These are phyloP conservation scores for Fregata magnificens DNA, from an alignment of 2,113 vertebrate species.

Conservation along the genomic window DNA sequence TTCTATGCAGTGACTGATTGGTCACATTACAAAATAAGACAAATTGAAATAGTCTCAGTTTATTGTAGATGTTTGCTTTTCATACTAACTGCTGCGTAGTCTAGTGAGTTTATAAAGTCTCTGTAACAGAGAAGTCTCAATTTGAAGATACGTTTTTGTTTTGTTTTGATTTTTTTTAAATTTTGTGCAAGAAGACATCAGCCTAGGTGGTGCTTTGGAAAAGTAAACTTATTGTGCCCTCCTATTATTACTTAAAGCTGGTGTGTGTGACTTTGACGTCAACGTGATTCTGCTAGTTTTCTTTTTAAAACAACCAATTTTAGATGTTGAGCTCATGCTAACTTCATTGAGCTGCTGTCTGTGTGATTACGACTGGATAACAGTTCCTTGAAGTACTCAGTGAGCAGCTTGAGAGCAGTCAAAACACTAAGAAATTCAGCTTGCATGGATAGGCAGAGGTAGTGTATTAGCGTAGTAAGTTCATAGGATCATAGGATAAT, in stretches of 20 bases:
- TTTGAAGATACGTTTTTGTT: not conserved
- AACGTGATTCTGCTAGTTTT: not conserved
- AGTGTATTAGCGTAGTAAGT: not conserved
- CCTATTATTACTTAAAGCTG: not conserved
- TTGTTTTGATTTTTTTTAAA: not conserved
- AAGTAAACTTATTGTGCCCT: rapidly evolving
- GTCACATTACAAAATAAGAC: not conserved
- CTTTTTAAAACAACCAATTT: not conserved
- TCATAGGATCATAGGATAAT: not conserved
- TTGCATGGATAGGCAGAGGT: not conserved
- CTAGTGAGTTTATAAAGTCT: not conserved
- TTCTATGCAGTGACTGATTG: not conserved
- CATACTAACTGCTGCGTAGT: not conserved
- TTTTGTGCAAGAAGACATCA: not conserved
- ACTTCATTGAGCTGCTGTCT: not conserved
- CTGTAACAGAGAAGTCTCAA: not conserved
- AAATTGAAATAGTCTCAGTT: not conserved
- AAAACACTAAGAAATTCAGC: not conserved
- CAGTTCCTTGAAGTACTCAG: not conserved
- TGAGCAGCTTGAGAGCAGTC: not conserved
- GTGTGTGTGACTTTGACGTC: not conserved
- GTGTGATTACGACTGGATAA: not conserved
- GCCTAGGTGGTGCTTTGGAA: not conserved
- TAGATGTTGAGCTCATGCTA: not conserved
- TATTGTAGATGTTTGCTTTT: not conserved